Evolutionary conservation across 2,888 invertebrate genomes (phyloP).

Genomic region (Perdita meconis): DNA sequence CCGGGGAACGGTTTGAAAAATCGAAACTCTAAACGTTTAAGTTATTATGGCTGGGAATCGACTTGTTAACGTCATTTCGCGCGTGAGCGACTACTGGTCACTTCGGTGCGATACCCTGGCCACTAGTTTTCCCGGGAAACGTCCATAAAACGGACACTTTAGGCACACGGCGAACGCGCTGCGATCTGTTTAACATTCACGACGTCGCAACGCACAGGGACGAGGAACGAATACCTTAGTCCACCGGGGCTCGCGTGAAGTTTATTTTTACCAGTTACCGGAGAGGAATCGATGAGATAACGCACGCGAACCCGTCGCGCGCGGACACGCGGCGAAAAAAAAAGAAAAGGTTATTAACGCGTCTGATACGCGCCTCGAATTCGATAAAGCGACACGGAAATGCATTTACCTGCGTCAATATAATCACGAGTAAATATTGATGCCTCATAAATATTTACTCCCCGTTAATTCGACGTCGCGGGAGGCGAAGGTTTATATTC

Average conservation of each 20-base stretch:
- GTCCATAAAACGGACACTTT: conserved; percentile 80
- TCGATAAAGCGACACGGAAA: conserved; percentile 47
- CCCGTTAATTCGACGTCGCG: neutral
- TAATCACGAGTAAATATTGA: conserved; percentile 14
- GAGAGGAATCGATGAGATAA: conserved; percentile 64
- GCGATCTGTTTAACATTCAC: conserved; percentile 75
- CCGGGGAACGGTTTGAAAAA: conserved; percentile 21
- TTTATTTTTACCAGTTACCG: conserved; percentile 74
- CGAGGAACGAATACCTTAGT: conserved; percentile 73
- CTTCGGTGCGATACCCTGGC: conserved; percentile 37
- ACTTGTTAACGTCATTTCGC: conserved; percentile 63
- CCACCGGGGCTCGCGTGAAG: conserved; percentile 41
- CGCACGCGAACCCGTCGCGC: conserved; percentile 28
- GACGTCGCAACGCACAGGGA: conserved; percentile 58
- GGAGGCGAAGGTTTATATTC: neutral
- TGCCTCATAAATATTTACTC: neutral
- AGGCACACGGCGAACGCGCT: conserved; percentile 65
- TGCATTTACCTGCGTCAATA: conserved; percentile 28
- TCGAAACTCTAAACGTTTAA: conserved; percentile 44
- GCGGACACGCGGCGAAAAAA: conserved; percentile 28
- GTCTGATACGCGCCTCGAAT: conserved; percentile 23
- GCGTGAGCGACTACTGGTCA: conserved; percentile 71
- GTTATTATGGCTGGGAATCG: conserved; percentile 58
- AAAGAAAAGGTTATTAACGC: conserved; percentile 26
- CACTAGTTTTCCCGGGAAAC: conserved; percentile 65